These are phyloP conservation scores for Dolomedes plantarius DNA, from an alignment of 2,888 invertebrate genomes.

Conservation along the genomic window DNA sequence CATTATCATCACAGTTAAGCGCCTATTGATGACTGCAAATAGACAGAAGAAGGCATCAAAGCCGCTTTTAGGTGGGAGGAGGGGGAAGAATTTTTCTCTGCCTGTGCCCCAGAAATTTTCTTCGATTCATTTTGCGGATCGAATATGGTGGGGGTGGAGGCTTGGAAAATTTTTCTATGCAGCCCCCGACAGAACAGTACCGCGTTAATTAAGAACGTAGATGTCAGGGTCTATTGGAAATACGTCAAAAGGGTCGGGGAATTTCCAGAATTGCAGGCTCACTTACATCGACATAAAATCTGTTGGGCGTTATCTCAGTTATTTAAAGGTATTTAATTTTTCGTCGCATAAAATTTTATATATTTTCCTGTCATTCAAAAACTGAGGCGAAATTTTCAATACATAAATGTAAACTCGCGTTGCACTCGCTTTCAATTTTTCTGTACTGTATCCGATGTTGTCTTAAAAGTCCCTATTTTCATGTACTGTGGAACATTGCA, in stretches of 20 bases:
- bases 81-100: conserved; percentile 32
- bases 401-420: too few species aligned
- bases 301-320: too few species aligned
- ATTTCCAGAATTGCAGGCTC: background rate
- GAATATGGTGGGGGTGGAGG: background rate
- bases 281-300: too few species aligned
- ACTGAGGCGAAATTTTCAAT: too few species aligned
- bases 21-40: conserved; percentile 40
- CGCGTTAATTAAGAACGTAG: conserved; percentile 45
- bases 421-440: too few species aligned
- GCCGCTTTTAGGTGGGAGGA: conserved; percentile 35
- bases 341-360: too few species aligned
- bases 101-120: background rate
- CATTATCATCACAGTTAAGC: conserved; percentile 66
- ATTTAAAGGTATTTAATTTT: too few species aligned
- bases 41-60: conserved; percentile 29
- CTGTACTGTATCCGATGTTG: too few species aligned
- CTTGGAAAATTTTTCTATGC: conserved; percentile 13
- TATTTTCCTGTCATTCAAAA: too few species aligned
- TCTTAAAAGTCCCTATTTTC: too few species aligned
- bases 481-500: too few species aligned
- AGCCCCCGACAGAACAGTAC: background rate
- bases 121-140: conserved; percentile 38
- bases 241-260: conserved; percentile 19
- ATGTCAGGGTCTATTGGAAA: conserved; percentile 35